Base-by-base conservation (phyloP, 2,797 vertebrate species). In the Poecile montanus region DNA sequence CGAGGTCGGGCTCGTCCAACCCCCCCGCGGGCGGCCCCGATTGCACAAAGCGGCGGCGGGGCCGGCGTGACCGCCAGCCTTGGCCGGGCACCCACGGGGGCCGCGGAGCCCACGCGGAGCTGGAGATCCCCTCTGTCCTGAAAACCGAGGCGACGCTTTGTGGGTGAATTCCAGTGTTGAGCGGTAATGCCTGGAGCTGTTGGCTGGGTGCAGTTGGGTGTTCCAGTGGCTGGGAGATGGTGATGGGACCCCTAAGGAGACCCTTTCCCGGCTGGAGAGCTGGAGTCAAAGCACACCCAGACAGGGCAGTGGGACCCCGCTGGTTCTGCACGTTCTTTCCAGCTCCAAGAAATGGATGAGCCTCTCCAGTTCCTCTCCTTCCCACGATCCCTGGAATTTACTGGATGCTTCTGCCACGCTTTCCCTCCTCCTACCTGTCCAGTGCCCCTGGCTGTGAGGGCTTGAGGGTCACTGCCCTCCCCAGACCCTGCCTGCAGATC, bases 11-110 rank as follows among this genome's bases (percentile, higher is more conserved):
- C n/a, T 38, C 3, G 29, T 40, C n/a, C 63, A 1, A 2, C 73
- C 73, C 63, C 62, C 56, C 83, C 62, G 47, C 21, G 32, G 17
- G 0, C 71, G 48, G 84, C 65, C 65, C 57, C 74, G 42, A 71
- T 87, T 87, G 84, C 84, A 87, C 84, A 78, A 73, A 87, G 26
- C 8, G 57, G 84, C 50, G 84, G 74, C 74, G 74, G 50, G 50
- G 74, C 84, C 74, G 5, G 74, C 34, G 56, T 3, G 61, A 32
- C 82, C 71, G 71, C 68, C 76, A 61, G 29, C 21, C 76, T 13
- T 2, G 60, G 85, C 60, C 85, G 16, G 16, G 58, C 36, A 13
- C 50, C 50, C 72, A 5, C 63, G 42, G 63, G 23, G 7, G 7
- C 54, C 50, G 30, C 58, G 42, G 40, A 54, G 40, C 48, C 48